phyloP scores from a whole-genome alignment of 2,888 invertebrate genomes.

The Metellina segmentata region DNA sequence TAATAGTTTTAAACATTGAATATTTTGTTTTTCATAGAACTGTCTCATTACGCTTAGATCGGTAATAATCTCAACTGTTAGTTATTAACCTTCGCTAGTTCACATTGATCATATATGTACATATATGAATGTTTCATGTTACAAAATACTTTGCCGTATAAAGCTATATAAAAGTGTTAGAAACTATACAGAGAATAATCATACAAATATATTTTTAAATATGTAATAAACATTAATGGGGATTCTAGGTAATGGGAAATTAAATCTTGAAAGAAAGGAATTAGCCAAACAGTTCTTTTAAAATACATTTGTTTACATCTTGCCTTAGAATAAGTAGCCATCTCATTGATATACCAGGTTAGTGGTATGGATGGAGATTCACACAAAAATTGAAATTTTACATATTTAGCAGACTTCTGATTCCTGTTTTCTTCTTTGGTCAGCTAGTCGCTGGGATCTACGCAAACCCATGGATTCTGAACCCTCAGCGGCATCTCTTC shows the following conservation, averaged over 20 bases:
- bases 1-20: no score
- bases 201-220: slow-evolving; percentile 17
- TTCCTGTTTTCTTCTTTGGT: slow-evolving; percentile 61
- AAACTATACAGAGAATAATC: slow-evolving; percentile 38
- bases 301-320: slow-evolving; percentile 11
- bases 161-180: slow-evolving; percentile 42
- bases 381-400: neutral
- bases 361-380: neutral
- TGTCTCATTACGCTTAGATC: no score
- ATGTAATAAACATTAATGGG: slow-evolving; percentile 11
- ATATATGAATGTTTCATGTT: slow-evolving; percentile 15
- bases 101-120: neutral
- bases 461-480: slow-evolving; percentile 39
- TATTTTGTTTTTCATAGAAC: no score
- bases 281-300: neutral
- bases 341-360: neutral
- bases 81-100: neutral
- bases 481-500: neutral
- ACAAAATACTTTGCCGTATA: slow-evolving; percentile 40
- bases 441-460: slow-evolving; percentile 67
- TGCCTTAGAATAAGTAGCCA: slow-evolving; percentile 12
- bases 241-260: slow-evolving; percentile 3
- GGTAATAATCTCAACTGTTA: no score
- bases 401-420: slow-evolving; percentile 21
- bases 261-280: neutral